phyloP scores from a whole-genome alignment of 2,797 vertebrate genomes.

The Perodicticus potto region DNA sequence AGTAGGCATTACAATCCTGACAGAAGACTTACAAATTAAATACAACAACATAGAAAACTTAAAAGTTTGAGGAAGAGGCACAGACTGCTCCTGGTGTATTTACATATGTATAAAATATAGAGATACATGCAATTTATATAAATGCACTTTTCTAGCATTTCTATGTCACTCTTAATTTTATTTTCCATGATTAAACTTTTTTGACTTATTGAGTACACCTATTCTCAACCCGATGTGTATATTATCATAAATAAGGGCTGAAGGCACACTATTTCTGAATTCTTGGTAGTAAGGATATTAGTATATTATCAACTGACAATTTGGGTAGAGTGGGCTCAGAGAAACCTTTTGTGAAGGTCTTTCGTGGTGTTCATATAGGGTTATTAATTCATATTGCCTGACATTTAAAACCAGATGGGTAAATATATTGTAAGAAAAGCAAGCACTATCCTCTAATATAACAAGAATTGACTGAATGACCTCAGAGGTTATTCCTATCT shows the following conservation, averaged over 20 bases:
- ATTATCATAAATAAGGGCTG: not conserved
- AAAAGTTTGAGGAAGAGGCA: not conserved
- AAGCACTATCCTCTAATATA: not conserved
- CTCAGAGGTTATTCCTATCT: not conserved
- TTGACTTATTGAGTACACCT: not conserved
- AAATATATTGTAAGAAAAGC: not conserved
- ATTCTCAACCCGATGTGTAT: not conserved
- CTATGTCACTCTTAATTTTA: not conserved
- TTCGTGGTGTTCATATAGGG: not conserved
- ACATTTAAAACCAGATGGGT: not conserved
- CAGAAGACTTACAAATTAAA: not conserved
- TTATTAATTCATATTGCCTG: constrained; percentile 3
- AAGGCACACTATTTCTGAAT: not conserved
- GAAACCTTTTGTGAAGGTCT: not conserved
- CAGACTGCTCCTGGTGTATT: not conserved
- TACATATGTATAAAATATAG: not conserved
- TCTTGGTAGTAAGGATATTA: not conserved
- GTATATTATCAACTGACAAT: not conserved
- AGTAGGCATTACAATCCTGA: not conserved
- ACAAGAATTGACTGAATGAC: not conserved
- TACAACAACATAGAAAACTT: not conserved
- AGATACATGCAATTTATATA: too few relatives aligned
- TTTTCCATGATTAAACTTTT: not conserved
- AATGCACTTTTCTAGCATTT: not conserved
- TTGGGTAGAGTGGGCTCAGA: not conserved